These are phyloP conservation scores for Bursaphelenchus okinawaensis DNA, from an alignment of 2,888 invertebrate genomes.

Conservation along the genomic window DNA sequence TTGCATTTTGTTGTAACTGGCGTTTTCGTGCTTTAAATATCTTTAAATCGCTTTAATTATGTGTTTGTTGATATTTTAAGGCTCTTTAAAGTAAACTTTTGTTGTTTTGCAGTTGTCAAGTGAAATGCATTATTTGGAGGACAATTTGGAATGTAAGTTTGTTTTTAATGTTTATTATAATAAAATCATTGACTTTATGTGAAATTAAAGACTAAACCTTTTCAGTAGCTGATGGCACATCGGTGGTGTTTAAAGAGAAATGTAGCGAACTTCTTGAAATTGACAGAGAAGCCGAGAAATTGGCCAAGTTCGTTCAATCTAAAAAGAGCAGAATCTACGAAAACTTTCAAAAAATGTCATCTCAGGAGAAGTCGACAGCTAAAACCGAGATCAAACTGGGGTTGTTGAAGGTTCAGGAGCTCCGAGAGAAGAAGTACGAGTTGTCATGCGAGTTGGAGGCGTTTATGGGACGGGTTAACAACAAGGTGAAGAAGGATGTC, in stretches of 20 bases:
- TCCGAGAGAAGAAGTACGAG: neutral
- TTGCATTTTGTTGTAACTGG: neutral
- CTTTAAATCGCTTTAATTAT: neutral
- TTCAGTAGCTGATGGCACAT: neutral
- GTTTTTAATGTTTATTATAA: too few relatives aligned
- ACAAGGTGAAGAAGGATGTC: conserved; percentile 79
- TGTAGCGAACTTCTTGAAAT: neutral
- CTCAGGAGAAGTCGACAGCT: neutral
- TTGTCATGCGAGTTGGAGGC: conserved; percentile 11
- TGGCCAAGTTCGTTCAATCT: neutral
- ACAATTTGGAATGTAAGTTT: conserved; percentile 24
- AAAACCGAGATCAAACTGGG: neutral
- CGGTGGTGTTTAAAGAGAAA: neutral
- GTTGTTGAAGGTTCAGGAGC: neutral
- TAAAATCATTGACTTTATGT: too few relatives aligned
- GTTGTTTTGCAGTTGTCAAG: neutral
- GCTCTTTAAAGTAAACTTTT: too few relatives aligned
- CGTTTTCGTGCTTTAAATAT: neutral
- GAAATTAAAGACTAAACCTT: neutral
- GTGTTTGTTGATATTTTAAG: neutral
- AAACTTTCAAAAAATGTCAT: neutral
- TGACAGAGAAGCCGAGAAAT: neutral
- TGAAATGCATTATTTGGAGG: conserved; percentile 28
- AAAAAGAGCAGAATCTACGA: neutral
- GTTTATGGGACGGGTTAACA: conserved; percentile 75